phyloP scores from a whole-genome alignment of 1,140 invertebrate genomes.

The Cotesia chilonis region DNA sequence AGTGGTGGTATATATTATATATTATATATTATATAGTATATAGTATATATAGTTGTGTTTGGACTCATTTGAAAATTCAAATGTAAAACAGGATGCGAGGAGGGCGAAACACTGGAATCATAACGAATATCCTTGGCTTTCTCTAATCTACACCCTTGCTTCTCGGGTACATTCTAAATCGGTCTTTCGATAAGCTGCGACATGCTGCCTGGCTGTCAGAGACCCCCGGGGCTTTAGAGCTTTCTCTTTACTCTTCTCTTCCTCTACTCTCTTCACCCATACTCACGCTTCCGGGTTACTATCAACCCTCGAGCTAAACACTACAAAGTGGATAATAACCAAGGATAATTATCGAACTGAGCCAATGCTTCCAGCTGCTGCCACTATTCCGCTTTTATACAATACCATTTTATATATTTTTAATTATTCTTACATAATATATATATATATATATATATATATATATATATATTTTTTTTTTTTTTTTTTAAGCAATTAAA shows the following conservation, averaged over 20 bases:
- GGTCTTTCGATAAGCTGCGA: slow-evolving; percentile 37
- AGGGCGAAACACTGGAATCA: slow-evolving; percentile 17
- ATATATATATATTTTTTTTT: no score
- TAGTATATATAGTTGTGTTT: no score
- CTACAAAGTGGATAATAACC: slow-evolving; percentile 23
- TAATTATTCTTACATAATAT: no score
- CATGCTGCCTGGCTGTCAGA: slow-evolving; percentile 22
- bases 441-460: no score
- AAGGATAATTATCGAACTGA: slow-evolving; percentile 26
- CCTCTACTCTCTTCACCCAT: neutral
- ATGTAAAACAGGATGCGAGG: neutral
- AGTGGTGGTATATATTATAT: neutral
- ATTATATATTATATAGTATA: neutral
- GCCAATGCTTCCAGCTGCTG: slow-evolving; percentile 13
- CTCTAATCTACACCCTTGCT: slow-evolving; percentile 29
- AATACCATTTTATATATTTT: no score
- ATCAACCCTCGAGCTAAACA: slow-evolving; percentile 21
- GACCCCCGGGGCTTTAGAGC: slow-evolving; percentile 13
- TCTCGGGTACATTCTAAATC: slow-evolving; percentile 37
- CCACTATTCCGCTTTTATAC: neutral
- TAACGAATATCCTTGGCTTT: slow-evolving; percentile 31
- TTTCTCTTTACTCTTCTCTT: neutral
- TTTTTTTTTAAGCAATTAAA: no score
- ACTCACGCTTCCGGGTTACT: neutral
- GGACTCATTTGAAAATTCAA: no score